Evolutionary conservation across 2,113 vertebrate species (phyloP).

Genomic region (Globicephala melas): DNA sequence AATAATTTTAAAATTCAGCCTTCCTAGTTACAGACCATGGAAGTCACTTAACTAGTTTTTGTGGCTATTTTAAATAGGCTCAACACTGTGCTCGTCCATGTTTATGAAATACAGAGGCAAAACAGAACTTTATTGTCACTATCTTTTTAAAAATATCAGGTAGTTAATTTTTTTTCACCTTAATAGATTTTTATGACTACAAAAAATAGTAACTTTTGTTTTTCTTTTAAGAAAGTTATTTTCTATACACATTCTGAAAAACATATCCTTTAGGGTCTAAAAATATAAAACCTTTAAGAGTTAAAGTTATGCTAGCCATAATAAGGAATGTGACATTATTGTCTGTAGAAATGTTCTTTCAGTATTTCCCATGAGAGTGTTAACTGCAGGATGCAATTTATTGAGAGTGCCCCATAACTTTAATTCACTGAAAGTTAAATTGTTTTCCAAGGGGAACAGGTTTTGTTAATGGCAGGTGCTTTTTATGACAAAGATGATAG

Average conservation of each 20-base stretch:
- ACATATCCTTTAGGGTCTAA: not conserved
- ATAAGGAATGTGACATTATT: not conserved
- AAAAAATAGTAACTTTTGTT: not conserved
- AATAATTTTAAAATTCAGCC: not conserved
- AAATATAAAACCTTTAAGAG: not conserved
- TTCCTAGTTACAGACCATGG: not conserved
- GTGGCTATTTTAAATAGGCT: not conserved
- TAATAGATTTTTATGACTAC: not conserved
- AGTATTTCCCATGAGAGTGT: not conserved
- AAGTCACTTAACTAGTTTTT: not conserved
- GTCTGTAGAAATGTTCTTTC: not conserved
- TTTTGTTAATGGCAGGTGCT: not conserved
- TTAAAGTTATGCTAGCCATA: not conserved
- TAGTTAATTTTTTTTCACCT: not conserved
- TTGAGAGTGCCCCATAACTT: not conserved
- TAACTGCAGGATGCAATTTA: not conserved
- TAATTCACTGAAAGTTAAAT: not conserved
- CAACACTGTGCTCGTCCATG: not conserved
- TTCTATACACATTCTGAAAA: not conserved
- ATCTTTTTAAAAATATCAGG: not conserved
- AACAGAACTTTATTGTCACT: not conserved
- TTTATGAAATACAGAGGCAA: not conserved
- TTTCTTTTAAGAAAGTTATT: not conserved
- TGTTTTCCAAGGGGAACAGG: not conserved
- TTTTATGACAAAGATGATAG: not conserved